Evolutionary conservation across 2,888 invertebrate genomes (phyloP).

Genomic region (Helobdella robusta): DNA sequence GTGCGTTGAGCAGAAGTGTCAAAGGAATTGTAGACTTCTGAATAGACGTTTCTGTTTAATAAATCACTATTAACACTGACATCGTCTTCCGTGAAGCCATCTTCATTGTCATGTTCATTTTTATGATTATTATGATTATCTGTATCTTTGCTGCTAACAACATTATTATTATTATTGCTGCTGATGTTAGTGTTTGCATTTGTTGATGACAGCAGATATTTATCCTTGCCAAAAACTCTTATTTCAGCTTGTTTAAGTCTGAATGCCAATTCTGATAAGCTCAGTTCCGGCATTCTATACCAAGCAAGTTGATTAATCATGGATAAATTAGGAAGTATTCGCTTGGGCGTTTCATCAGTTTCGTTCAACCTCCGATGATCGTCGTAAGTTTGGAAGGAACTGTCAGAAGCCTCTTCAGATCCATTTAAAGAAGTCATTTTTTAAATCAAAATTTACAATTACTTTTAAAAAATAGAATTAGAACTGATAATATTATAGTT

Average conservation of each 20-base stretch:
- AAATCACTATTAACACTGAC: neutral
- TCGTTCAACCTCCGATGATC: too few relatives aligned
- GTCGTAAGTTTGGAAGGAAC: conserved; percentile 1
- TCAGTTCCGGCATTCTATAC: conserved; percentile 22
- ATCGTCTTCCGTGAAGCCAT: neutral
- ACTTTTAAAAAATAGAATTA: too few relatives aligned
- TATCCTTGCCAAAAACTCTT: conserved; percentile 22
- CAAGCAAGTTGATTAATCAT: conserved; percentile 16
- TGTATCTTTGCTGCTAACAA: too few relatives aligned
- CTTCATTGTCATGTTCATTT: too few relatives aligned
- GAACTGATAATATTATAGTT: too few relatives aligned
- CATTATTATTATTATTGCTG: too few relatives aligned
- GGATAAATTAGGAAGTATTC: neutral
- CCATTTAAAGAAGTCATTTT: conserved; percentile 4
- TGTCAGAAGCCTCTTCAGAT: conserved; percentile 7
- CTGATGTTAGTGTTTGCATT: too few relatives aligned
- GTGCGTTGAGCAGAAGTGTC: conserved; percentile 17
- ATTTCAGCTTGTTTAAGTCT: conserved; percentile 26
- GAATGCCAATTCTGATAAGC: conserved; percentile 29
- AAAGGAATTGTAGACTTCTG: conserved; percentile 1
- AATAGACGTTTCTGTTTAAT: neutral
- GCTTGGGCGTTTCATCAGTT: neutral
- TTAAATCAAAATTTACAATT: too few relatives aligned
- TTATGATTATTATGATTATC: too few relatives aligned
- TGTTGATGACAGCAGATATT: too few relatives aligned